Conservation (phyloP, 2,888 invertebrate genomes). For the Tachina lurida region DNA sequence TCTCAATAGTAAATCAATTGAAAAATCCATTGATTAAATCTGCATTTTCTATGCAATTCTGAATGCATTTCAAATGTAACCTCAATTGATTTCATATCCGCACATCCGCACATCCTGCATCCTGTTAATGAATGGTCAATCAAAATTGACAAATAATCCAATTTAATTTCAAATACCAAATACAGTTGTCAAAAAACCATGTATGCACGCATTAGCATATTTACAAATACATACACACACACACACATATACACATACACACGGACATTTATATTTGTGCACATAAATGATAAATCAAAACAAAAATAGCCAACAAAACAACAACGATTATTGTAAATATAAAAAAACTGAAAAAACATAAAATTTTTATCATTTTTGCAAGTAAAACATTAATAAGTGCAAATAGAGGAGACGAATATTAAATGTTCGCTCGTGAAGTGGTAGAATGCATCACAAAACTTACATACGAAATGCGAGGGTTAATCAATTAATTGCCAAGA, state of each 20-base stretch:
- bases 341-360: slow-evolving; percentile 2
- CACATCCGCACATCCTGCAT: slow-evolving; percentile 37
- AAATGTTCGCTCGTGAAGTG: slow-evolving; percentile 43
- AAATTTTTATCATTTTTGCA: slow-evolving; percentile 26
- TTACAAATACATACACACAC: neutral
- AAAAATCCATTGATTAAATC: slow-evolving; percentile 49
- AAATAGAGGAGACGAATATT: slow-evolving; percentile 15
- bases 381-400: slow-evolving; percentile 54
- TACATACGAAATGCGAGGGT: neutral
- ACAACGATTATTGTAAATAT: slow-evolving; percentile 8
- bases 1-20: slow-evolving; percentile 51
- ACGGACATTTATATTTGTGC: neutral
- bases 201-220: slow-evolving; percentile 17
- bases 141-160: slow-evolving; percentile 70
- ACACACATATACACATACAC: neutral
- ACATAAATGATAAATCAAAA: slow-evolving; percentile 44
- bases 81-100: slow-evolving; percentile 69
- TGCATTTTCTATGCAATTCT: slow-evolving; percentile 50
- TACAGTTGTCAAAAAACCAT: slow-evolving; percentile 24
- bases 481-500: neutral
- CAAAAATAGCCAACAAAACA: slow-evolving; percentile 8
- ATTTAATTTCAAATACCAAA: slow-evolving; percentile 64
- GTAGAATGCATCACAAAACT: slow-evolving; percentile 2
- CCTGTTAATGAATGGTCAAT: slow-evolving; percentile 71
- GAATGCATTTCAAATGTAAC: slow-evolving; percentile 57